Conservation (phyloP, 2,888 invertebrate genomes). For the Drosophila anomalipes region DNA sequence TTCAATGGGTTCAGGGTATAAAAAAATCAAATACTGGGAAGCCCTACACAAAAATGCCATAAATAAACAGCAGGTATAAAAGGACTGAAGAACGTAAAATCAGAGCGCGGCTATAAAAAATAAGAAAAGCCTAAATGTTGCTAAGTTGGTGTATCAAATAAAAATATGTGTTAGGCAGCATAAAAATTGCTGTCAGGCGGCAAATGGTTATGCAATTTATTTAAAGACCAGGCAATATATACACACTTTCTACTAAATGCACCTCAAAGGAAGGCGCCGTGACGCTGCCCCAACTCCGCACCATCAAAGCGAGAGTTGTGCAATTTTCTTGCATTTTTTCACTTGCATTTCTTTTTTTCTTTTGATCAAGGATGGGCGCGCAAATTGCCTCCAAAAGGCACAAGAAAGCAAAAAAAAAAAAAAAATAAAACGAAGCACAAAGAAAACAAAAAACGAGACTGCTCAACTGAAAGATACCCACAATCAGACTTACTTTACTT, state of each 20-base stretch:
- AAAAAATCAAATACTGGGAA: not conserved
- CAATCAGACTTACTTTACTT: not conserved
- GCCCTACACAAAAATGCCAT: constrained; percentile 40
- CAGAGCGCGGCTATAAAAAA: constrained; percentile 59
- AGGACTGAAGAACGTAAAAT: constrained; percentile 64
- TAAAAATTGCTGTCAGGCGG: constrained; percentile 63
- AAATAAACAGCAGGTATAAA: constrained; percentile 74
- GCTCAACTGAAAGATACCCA: not conserved
- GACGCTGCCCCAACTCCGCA: not conserved
- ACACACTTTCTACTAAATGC: constrained; percentile 44
- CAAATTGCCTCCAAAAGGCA: constrained; percentile 56
- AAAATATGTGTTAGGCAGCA: constrained; percentile 36
- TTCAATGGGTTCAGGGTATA: not conserved
- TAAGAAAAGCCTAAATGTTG: constrained; percentile 34
- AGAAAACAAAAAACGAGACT: not conserved
- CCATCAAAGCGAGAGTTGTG: constrained; percentile 26
- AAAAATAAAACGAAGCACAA: not conserved
- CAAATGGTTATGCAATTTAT: constrained; percentile 75
- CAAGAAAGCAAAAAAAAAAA: constrained; percentile 18
- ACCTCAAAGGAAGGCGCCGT: constrained; percentile 27
- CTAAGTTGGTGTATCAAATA: constrained; percentile 14
- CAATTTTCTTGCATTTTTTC: constrained; percentile 34
- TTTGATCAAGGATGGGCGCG: constrained; percentile 48
- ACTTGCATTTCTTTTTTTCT: constrained; percentile 6
- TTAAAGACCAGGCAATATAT: constrained; percentile 52